Percentiles rank a stretch among this genome's conserved stretches.
These are phyloP conservation scores for Trichopoda pennipes DNA, from an alignment of 2,888 invertebrate species.

Conservation along the genomic window DNA sequence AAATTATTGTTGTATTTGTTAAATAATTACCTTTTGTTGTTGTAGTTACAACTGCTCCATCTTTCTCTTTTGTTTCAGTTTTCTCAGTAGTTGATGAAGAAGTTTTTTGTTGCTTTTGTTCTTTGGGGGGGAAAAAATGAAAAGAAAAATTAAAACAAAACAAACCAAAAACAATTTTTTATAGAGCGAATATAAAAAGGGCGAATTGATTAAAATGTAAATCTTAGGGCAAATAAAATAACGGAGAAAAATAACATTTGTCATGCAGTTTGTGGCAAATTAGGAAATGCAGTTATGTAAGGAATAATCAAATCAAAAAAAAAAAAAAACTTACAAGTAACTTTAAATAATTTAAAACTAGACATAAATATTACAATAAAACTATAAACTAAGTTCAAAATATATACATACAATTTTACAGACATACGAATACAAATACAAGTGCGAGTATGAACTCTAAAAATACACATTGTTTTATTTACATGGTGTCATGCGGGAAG, in stretches of 20 bases:
- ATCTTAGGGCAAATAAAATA: conserved; percentile 28
- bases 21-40: conserved; percentile 83
- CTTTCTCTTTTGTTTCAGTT: conserved; percentile 83
- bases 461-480: neutral
- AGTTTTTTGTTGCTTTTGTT: conserved; percentile 73
- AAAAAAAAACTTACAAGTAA: conserved; percentile 3
- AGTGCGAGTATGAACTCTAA: neutral
- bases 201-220: conserved; percentile 15
- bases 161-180: neutral
- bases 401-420: conserved; percentile 3
- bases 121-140: conserved; percentile 40
- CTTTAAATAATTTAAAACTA: conserved; percentile 39
- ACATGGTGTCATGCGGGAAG: no score
- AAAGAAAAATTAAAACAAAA: conserved; percentile 24
- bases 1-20: neutral
- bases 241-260: conserved; percentile 26
- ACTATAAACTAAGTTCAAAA: conserved; percentile 12
- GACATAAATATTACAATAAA: conserved; percentile 26
- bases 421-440: conserved; percentile 17
- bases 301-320: no score
- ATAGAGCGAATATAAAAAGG: no score
- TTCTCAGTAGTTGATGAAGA: conserved; percentile 77
- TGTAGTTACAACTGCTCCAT: conserved; percentile 84
- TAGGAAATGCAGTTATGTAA: conserved; percentile 40
- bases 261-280: conserved; percentile 57